Percentiles rank a stretch among this genome's conserved stretches.
Conservation (phyloP, 2,888 invertebrate genomes). For the Dendrolimus pini region DNA sequence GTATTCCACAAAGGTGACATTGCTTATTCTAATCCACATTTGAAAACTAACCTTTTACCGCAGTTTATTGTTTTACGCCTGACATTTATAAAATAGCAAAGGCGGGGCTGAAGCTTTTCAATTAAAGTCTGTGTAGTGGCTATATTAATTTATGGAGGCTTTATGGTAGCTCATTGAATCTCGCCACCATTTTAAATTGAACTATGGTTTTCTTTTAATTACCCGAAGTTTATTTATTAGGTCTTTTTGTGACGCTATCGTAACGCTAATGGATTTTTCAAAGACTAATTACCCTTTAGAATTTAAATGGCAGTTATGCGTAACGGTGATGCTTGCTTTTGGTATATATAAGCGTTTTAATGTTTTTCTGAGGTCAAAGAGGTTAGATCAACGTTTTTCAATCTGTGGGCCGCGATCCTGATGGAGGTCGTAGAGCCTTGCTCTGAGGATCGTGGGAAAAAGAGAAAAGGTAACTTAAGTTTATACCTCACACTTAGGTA, state of each 20-base stretch:
- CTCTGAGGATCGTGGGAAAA: too few species aligned
- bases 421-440: too few species aligned
- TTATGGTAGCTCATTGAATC: conserved; percentile 14
- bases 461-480: too few species aligned
- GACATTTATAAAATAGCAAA: background rate
- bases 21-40: too few species aligned
- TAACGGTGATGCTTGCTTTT: conserved; percentile 1
- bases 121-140: background rate
- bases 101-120: background rate
- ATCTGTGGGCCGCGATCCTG: too few species aligned
- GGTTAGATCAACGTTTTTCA: too few species aligned
- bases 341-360: too few species aligned
- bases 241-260: conserved; percentile 31
- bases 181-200: conserved; percentile 4
- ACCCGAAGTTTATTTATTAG: conserved; percentile 32
- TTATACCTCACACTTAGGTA: too few species aligned
- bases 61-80: too few species aligned
- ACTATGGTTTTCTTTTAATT: conserved; percentile 26
- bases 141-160: conserved; percentile 3
- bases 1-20: too few species aligned
- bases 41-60: too few species aligned
- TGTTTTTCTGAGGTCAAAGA: too few species aligned
- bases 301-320: conserved; percentile 22
- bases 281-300: conserved; percentile 42
- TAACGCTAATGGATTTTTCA: conserved; percentile 38